Conservation (phyloP, 2,113 vertebrate species). For the Chloroceryle aenea region DNA sequence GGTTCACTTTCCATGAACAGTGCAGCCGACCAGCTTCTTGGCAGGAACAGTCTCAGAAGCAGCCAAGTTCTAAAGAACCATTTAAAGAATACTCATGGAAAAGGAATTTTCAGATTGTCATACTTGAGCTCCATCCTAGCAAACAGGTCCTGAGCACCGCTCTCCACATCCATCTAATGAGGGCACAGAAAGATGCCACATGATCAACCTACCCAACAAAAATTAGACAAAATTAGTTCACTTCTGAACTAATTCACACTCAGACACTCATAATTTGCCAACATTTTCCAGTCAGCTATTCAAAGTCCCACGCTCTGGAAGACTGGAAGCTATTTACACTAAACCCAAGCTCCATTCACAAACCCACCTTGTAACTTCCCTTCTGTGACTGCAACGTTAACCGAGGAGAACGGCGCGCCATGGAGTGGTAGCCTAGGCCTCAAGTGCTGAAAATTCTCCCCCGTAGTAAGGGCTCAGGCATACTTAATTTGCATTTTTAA, state of each 20-base stretch:
- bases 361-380: neutral
- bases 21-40: neutral
- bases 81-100: slow-evolving; percentile 25
- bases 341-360: neutral
- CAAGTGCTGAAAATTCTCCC: neutral
- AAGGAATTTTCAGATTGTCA: slow-evolving; percentile 30
- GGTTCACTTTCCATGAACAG: slow-evolving; percentile 41
- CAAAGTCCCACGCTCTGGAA: neutral
- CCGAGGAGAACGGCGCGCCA: neutral
- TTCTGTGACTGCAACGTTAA: neutral
- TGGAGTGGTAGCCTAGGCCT: neutral
- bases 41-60: slow-evolving; percentile 29
- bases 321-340: neutral
- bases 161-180: neutral
- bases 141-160: neutral
- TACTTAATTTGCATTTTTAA: neutral
- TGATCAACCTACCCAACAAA: neutral
- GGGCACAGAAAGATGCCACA: neutral
- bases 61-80: slow-evolving; percentile 50
- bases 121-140: neutral
- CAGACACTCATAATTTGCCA: neutral
- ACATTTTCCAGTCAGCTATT: neutral
- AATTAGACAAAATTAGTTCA: neutral
- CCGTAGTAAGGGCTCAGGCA: neutral
- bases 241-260: neutral